Conservation (phyloP, 2,888 invertebrate species). For the Bellardia pandia region DNA sequence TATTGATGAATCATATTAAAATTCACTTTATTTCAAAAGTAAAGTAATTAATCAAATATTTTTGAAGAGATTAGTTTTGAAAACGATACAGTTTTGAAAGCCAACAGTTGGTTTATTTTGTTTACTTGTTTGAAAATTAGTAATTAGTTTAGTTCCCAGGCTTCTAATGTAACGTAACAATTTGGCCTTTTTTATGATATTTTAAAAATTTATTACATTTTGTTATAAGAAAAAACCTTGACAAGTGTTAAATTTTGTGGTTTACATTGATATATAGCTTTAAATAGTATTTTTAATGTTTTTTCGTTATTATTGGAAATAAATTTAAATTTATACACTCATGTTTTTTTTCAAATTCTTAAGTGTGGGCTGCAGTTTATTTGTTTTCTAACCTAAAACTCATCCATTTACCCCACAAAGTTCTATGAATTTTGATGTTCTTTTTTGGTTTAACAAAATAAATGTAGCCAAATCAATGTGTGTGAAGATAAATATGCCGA, state of each 20-base stretch:
- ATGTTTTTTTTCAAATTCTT: not conserved
- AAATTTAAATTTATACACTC: not conserved
- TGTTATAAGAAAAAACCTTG: constrained; percentile 23
- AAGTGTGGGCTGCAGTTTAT: constrained; percentile 46
- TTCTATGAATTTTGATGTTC: not conserved
- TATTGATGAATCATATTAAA: constrained; percentile 30
- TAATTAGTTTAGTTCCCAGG: constrained; percentile 14
- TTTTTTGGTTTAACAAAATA: not conserved
- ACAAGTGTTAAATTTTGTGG: constrained; percentile 42
- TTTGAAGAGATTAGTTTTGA: not conserved
- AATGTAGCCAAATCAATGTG: not conserved
- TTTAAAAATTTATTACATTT: not conserved
- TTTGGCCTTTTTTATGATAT: not conserved
- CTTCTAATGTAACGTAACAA: not conserved
- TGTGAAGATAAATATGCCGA: no score
- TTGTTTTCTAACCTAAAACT: constrained; percentile 11
- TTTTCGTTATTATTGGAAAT: not conserved
- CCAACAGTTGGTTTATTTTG: not conserved
- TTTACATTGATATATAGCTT: constrained; percentile 20
- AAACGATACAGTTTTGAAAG: not conserved
- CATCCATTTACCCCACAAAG: constrained; percentile 16
- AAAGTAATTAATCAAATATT: constrained; percentile 32
- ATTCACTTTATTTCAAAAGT: not conserved
- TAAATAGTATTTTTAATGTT: not conserved
- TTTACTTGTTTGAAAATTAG: not conserved